phyloP scores from a whole-genome alignment of 2,797 vertebrate species.

The Poeciliopsis paucimaculata region DNA sequence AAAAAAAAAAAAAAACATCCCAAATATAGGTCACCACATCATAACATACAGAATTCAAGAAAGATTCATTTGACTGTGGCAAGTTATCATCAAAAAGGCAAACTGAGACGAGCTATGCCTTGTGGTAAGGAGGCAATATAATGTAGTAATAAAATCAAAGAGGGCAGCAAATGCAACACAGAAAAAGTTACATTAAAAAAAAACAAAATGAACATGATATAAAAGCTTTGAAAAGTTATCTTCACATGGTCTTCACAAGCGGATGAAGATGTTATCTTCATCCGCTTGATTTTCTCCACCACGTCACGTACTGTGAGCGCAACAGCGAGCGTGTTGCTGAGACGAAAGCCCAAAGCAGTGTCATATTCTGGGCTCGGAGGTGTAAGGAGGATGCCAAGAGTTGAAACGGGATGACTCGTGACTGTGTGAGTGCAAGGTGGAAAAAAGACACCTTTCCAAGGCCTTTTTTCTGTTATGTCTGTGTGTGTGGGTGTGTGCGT shows the following conservation, averaged over 20 bases:
- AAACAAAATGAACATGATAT: background rate
- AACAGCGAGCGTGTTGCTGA: constrained; percentile 61
- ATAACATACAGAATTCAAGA: constrained; percentile 38
- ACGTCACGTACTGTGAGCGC: constrained; percentile 53
- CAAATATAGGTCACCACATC: constrained; percentile 50
- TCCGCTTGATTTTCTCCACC: constrained; percentile 53
- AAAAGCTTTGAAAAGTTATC: constrained; percentile 22
- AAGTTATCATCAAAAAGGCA: constrained; percentile 43
- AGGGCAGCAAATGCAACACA: constrained; percentile 19
- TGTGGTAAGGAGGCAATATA: constrained; percentile 5
- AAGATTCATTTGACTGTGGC: constrained; percentile 28
- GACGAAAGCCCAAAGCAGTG: constrained; percentile 70
- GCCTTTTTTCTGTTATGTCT: constrained; percentile 15
- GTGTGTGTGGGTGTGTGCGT: background rate
- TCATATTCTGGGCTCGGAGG: constrained; percentile 73
- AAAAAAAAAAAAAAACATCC: constrained; percentile 49
- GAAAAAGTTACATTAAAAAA: background rate
- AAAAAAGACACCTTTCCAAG: constrained; percentile 56
- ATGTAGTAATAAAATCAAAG: background rate
- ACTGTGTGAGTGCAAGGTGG: constrained; percentile 64
- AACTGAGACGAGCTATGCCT: constrained; percentile 23
- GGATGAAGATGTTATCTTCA: constrained; percentile 10
- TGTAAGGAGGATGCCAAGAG: constrained; percentile 63
- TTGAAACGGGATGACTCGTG: constrained; percentile 72
- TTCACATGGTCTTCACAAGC: constrained; percentile 14